Evolutionary conservation across 92 coral and sea anemone species (phyloP), one percentile per base, ranked within the genome.

Genomic region (Palythoa heliodiscus): DNA sequence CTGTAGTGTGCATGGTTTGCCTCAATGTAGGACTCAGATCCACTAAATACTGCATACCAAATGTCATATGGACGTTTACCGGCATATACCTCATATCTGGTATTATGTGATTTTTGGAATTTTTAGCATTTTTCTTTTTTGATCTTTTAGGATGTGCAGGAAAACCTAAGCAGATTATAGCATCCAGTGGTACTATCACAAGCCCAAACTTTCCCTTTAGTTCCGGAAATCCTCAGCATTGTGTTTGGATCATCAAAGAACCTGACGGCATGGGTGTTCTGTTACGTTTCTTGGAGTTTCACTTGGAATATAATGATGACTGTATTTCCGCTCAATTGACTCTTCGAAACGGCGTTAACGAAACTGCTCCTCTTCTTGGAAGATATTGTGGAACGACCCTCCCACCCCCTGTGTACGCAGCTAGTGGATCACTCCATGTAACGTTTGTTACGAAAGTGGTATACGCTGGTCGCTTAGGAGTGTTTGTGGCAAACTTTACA

Each of bases 161-260:
- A 20, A 6, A 8, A 71, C 76, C 76, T 1, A 43, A 40, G 13
- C 15, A 71, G 13, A 71, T 71, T 20, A 71, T 23, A 39, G 76
- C 20, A 71, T 5, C 53, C 48, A 17, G 39, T 40, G 76, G 76
- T 24, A 47, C 19, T 17, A 71, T 71, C 14, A 19, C 76, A 0
- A 71, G 76, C 29, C 76, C 76, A 40, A 71, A 71, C 76, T 71
- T 71, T 16, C 76, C 76, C n/a, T 71, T 71, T 47, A 71, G 76
- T 13, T 71, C 76, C 16, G 76, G 40, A 11, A 71, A 71, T 19
- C 2, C 14, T 71, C 76, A 71, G 40, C 53, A 17, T 20, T 71
- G 76, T 40, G 76, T 71, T 19, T 71, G 76, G 76, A 71, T 19
- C 20, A 71, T 71, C 76, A 71, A 71, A 52, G 53, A 38, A 17